A percentile compares a stretch with the other conserved stretches of the same genome.
phyloP scores from a whole-genome alignment of 1,140 invertebrate species.

The Lasaia peninsularis region DNA sequence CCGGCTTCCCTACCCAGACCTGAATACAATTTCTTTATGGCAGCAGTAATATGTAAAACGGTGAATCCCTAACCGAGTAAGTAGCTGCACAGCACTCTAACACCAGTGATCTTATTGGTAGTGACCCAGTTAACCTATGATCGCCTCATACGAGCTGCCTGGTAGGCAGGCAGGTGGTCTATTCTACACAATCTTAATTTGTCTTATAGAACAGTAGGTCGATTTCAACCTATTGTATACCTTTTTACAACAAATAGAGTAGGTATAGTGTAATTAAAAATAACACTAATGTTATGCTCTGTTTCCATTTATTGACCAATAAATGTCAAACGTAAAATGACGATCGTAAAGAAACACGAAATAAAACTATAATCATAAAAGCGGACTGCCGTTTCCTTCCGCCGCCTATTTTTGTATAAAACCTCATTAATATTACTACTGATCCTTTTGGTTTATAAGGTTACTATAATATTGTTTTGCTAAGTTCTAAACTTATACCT shows the following conservation, averaged over 20 bases:
- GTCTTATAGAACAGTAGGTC: not conserved
- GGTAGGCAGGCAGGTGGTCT: no score
- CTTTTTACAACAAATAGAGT: not conserved
- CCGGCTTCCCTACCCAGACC: no score
- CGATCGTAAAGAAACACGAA: conserved; percentile 9
- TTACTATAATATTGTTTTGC: no score
- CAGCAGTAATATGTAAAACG: no score
- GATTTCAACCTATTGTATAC: not conserved
- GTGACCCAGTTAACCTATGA: no score
- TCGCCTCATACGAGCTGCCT: no score
- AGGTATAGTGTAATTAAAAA: not conserved
- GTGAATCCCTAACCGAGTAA: no score
- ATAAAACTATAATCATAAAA: not conserved
- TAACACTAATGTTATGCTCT: not conserved
- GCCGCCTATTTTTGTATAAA: not conserved
- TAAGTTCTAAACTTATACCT: no score
- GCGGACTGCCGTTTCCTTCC: not conserved
- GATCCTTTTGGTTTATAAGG: not conserved
- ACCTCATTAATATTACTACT: not conserved
- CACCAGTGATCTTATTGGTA: no score
- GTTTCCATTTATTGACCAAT: not conserved
- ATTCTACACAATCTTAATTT: no score
- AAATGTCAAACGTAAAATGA: not conserved
- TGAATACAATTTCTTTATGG: no score
- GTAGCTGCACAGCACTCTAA: no score